phyloP scores from a whole-genome alignment of 1,140 invertebrate species.

The Sipha flava region DNA sequence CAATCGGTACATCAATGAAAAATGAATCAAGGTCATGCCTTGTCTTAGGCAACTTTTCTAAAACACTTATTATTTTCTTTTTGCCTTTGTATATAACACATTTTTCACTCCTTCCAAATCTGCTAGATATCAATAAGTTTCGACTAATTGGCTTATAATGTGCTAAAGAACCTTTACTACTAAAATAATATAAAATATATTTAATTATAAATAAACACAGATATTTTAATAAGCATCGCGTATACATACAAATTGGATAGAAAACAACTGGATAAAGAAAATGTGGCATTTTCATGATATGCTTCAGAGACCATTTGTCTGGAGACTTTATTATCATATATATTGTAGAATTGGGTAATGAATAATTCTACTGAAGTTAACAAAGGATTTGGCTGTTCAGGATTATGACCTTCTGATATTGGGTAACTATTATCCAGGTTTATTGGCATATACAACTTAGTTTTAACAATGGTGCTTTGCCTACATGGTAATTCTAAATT shows the following conservation, averaged over 20 bases:
- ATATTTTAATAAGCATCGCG: no score
- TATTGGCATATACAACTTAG: conserved; percentile 6
- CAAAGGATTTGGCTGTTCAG: neutral
- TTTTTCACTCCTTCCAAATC: neutral
- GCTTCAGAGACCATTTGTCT: conserved; percentile 1
- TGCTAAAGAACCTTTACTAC: neutral
- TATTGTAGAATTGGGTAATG: neutral
- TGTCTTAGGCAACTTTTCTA: conserved; percentile 6
- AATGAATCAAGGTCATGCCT: conserved; percentile 15
- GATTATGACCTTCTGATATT: neutral
- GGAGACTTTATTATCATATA: neutral
- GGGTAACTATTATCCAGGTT: neutral
- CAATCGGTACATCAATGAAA: conserved; percentile 6
- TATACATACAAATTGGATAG: neutral
- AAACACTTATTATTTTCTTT: neutral
- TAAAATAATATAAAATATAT: neutral
- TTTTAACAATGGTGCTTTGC: neutral
- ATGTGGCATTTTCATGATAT: conserved; percentile 9
- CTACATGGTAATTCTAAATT: neutral
- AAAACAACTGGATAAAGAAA: neutral
- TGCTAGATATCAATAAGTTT: neutral
- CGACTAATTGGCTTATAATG: neutral
- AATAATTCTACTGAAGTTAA: neutral
- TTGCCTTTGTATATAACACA: neutral
- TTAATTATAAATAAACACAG: neutral